Conservation (phyloP, 92 coral and sea anemone species). For the Micromussa lordhowensis region DNA sequence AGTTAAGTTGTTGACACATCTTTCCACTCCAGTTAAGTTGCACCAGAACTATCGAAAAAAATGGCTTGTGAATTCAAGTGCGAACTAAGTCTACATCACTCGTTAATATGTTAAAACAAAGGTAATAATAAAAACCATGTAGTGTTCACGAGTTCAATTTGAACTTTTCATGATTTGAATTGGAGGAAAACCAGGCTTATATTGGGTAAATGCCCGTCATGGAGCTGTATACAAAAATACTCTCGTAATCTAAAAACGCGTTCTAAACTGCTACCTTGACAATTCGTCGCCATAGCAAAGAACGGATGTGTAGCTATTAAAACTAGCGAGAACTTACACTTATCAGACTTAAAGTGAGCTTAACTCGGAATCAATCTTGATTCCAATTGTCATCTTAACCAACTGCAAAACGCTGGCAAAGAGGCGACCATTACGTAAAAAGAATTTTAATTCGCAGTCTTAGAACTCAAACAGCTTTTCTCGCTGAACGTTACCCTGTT, state of each 20-base stretch:
- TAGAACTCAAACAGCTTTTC: neutral
- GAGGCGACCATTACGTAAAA: neutral
- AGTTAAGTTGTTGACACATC: constrained; percentile 22
- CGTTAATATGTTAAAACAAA: too few relatives aligned
- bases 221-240: neutral
- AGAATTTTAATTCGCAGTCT: neutral
- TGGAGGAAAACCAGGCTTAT: too few relatives aligned
- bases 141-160: too few relatives aligned
- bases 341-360: too few relatives aligned
- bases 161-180: too few relatives aligned
- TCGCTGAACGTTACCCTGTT: neutral
- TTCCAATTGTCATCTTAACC: too few relatives aligned
- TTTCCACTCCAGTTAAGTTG: neutral
- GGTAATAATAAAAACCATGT: too few relatives aligned
- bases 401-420: neutral
- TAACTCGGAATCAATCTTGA: too few relatives aligned
- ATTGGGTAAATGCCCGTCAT: neutral
- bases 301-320: neutral
- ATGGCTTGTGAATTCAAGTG: neutral
- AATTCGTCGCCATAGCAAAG: neutral
- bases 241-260: neutral
- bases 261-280: neutral
- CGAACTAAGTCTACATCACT: neutral
- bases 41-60: constrained; percentile 20
- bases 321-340: too few relatives aligned